These are phyloP conservation scores for Temnothorax rugatulus DNA, from an alignment of 2,888 invertebrate species.

Conservation along the genomic window DNA sequence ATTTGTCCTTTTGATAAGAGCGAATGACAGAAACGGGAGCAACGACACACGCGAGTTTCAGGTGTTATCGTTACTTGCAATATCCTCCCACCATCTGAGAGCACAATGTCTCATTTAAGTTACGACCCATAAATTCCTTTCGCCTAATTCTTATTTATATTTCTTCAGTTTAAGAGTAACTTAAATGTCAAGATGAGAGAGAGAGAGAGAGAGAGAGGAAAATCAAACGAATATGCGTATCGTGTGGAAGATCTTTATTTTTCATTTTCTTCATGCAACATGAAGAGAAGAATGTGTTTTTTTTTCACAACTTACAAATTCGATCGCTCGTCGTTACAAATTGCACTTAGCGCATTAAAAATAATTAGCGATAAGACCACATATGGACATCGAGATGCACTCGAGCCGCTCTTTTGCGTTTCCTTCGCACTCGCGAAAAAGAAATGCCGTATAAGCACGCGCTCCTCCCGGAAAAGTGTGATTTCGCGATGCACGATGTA, in stretches of 20 bases:
- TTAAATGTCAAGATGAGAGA: neutral
- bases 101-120: neutral
- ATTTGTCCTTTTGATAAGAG: slow-evolving; percentile 38
- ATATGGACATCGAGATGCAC: slow-evolving; percentile 50
- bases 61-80: slow-evolving; percentile 1
- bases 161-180: neutral
- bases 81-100: neutral
- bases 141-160: neutral
- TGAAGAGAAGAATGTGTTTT: neutral
- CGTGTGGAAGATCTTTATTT: neutral
- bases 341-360: neutral
- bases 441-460: slow-evolving; percentile 17
- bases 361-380: neutral
- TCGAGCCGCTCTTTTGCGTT: slow-evolving; percentile 60
- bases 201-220: neutral
- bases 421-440: slow-evolving; percentile 27
- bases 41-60: slow-evolving; percentile 27
- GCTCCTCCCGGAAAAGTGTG: slow-evolving; percentile 48
- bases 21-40: slow-evolving; percentile 27
- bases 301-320: neutral
- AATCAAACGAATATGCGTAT: neutral
- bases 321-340: neutral
- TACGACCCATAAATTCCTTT: neutral
- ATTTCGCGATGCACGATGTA: slow-evolving; percentile 47
- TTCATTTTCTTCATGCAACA: neutral